Conservation (phyloP, 2,797 vertebrate species). For the Acipenser oxyrinchus region DNA sequence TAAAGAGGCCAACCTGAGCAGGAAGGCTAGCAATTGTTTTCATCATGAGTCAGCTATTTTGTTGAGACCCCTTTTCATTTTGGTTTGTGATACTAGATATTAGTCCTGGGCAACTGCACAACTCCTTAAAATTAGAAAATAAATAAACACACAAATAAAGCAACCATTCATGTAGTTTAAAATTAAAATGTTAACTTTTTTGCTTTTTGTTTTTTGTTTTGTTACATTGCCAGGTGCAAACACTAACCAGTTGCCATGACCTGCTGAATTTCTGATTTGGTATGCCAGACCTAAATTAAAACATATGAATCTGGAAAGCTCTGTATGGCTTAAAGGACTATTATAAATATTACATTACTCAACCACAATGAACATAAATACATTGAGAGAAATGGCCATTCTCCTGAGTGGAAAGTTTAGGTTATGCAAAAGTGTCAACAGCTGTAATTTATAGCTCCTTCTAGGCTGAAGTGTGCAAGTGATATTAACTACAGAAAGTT, state of each 20-base stretch:
- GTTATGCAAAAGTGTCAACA: slow-evolving; percentile 43
- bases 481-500: slow-evolving; percentile 41
- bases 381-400: slow-evolving; percentile 39
- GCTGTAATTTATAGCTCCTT: slow-evolving; percentile 54
- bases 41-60: too few relatives aligned
- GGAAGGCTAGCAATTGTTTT: slow-evolving; percentile 13
- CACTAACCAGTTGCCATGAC: slow-evolving; percentile 20
- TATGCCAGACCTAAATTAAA: slow-evolving; percentile 18
- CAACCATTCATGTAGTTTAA: too few relatives aligned
- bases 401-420: slow-evolving; percentile 54
- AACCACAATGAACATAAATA: slow-evolving; percentile 45
- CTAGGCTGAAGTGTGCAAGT: slow-evolving; percentile 37
- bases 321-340: slow-evolving; percentile 49
- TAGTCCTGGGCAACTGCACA: too few relatives aligned
- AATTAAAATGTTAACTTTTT: not conserved
- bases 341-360: slow-evolving; percentile 52
- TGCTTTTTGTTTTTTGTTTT: not conserved
- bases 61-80: too few relatives aligned
- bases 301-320: slow-evolving; percentile 8
- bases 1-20: slow-evolving; percentile 5
- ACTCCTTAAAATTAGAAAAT: too few relatives aligned
- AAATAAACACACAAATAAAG: too few relatives aligned
- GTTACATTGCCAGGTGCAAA: slow-evolving; percentile 34
- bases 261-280: slow-evolving; percentile 30
- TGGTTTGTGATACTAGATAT: too few relatives aligned